Conservation (phyloP, 2,113 vertebrate species). For the Gasterosteus aculeatus region DNA sequence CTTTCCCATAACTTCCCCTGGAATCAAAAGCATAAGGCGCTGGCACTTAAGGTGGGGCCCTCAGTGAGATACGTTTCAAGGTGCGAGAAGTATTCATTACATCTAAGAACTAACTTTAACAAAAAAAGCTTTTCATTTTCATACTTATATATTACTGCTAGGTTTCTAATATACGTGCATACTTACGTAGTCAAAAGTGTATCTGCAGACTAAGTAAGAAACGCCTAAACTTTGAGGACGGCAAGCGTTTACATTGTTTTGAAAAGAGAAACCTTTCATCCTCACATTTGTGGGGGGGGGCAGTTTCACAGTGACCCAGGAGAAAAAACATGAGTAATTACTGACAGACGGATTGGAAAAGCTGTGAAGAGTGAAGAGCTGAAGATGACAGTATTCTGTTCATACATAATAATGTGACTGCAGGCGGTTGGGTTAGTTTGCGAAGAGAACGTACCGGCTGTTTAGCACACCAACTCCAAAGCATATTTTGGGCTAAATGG, state of each 20-base stretch:
- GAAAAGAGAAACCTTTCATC: conserved; percentile 17
- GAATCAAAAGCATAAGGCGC: conserved; percentile 12
- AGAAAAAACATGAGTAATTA: neutral
- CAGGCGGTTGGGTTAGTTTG: conserved; percentile 15
- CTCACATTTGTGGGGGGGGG: neutral
- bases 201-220: neutral
- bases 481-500: neutral
- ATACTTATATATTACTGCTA: neutral
- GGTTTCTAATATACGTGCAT: neutral
- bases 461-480: neutral
- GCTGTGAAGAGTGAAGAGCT: conserved; percentile 23
- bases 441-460: neutral
- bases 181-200: neutral
- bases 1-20: conserved; percentile 3
- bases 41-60: conserved; percentile 4
- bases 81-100: neutral
- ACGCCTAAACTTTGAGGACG: neutral
- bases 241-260: neutral
- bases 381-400: conserved; percentile 3
- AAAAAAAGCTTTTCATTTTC: neutral
- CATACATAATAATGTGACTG: conserved; percentile 11
- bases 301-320: no score
- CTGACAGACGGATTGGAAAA: conserved; percentile 33
- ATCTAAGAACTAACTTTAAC: neutral
- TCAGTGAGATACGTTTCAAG: neutral